These are phyloP conservation scores for Diarsia rubi DNA, from an alignment of 2,888 invertebrate genomes.

Conservation along the genomic window DNA sequence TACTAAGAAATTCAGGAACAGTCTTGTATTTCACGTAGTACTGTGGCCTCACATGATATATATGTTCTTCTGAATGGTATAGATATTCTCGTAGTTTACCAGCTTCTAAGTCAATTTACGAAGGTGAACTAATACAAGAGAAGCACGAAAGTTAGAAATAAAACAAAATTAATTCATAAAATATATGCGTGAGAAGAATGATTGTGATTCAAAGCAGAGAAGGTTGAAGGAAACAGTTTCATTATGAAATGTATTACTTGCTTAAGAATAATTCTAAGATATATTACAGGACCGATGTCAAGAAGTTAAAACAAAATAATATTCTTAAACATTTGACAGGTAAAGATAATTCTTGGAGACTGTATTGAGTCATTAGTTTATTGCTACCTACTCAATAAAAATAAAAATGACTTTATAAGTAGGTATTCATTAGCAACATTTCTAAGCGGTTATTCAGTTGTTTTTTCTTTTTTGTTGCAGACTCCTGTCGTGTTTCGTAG, in stretches of 20 bases:
- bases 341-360: constrained; percentile 9
- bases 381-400: constrained; percentile 34
- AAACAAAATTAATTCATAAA: neutral
- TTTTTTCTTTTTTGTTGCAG: constrained; percentile 32
- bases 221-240: neutral
- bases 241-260: neutral
- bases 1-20: too few species aligned
- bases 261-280: neutral
- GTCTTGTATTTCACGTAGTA: neutral
- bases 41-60: neutral
- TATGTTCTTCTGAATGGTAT: neutral
- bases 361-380: constrained; percentile 42
- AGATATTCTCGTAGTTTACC: neutral
- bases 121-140: neutral
- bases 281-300: constrained; percentile 4
- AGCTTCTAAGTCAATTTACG: neutral
- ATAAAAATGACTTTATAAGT: constrained; percentile 34
- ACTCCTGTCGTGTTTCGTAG: constrained; percentile 1
- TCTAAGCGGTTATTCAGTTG: constrained; percentile 33
- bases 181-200: too few species aligned
- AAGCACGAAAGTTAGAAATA: neutral
- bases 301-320: constrained; percentile 8
- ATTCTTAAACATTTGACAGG: constrained; percentile 13
- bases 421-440: constrained; percentile 49
- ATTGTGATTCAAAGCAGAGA: neutral